A percentile compares a stretch with the other conserved stretches of the same genome.
These are phyloP conservation scores for Mythimna albipuncta DNA, from an alignment of 2,888 invertebrate species.

Conservation along the genomic window DNA sequence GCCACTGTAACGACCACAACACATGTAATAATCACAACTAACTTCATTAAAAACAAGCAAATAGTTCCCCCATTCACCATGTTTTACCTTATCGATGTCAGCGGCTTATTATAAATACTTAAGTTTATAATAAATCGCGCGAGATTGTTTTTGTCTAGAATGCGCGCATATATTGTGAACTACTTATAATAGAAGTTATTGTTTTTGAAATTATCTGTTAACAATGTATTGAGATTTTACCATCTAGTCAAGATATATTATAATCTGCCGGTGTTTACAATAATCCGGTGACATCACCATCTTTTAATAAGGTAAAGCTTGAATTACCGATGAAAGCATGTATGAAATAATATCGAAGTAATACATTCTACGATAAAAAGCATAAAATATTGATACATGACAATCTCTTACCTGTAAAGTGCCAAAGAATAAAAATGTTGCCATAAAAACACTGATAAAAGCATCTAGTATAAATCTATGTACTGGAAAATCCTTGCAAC, in stretches of 20 bases:
- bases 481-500: slow-evolving; percentile 76
- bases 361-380: slow-evolving; percentile 68
- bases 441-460: slow-evolving; percentile 74
- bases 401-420: slow-evolving; percentile 80
- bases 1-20: slow-evolving; percentile 73
- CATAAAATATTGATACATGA: slow-evolving; percentile 68
- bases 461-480: slow-evolving; percentile 70
- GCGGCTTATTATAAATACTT: too few relatives aligned
- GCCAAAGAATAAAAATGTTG: slow-evolving; percentile 71
- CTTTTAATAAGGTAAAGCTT: slow-evolving; percentile 22
- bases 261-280: background rate
- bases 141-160: too few relatives aligned
- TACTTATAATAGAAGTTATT: background rate
- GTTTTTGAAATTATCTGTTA: background rate
- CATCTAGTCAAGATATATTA: background rate
- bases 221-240: background rate
- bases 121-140: too few relatives aligned
- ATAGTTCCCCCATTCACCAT: slow-evolving; percentile 7
- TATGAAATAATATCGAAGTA: slow-evolving; percentile 79
- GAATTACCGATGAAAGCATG: slow-evolving; percentile 76
- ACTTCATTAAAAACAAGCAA: slow-evolving; percentile 38
- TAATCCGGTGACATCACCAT: background rate
- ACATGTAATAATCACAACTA: slow-evolving; percentile 5
- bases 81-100: background rate
- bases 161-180: background rate